A percentile compares a stretch with the other conserved stretches of the same genome.
Evolutionary conservation across 1,140 invertebrate species (phyloP).

Genomic region (Ctenoplectra terminalis): DNA sequence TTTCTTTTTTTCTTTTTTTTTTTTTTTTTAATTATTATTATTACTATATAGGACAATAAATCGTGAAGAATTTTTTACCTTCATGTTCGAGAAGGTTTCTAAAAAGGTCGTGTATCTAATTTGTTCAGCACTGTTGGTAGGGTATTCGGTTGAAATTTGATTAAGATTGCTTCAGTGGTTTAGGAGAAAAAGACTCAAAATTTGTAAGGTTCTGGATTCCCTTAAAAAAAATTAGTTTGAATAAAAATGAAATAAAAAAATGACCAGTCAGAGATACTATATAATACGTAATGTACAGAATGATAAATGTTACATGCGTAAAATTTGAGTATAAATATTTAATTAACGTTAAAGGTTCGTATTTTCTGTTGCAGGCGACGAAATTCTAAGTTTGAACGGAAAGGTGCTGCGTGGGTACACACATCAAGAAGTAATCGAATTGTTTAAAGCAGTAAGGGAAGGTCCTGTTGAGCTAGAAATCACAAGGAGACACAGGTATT

Average conservation of each 20-base stretch:
- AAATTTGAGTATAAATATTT: neutral
- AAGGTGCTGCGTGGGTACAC: conserved; percentile 87
- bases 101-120: too few species aligned
- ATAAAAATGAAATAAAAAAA: neutral
- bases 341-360: neutral
- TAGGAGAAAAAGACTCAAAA: too few species aligned
- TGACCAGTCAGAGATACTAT: too few species aligned
- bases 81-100: too few species aligned
- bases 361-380: conserved; percentile 85
- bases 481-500: conserved; percentile 83
- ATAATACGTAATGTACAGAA: too few species aligned
- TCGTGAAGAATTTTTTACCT: too few species aligned
- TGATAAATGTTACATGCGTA: too few species aligned
- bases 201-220: too few species aligned
- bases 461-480: conserved; percentile 89
- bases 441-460: conserved; percentile 90
- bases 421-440: conserved; percentile 90
- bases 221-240: neutral
- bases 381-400: conserved; percentile 91
- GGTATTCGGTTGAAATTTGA: too few species aligned
- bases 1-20: neutral
- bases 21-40: conserved; percentile 11
- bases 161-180: too few species aligned
- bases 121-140: too few species aligned
- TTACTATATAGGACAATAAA: conserved; percentile 64